These are phyloP conservation scores for Cerceris rybyensis DNA, from an alignment of 2,888 invertebrate genomes.

Conservation along the genomic window DNA sequence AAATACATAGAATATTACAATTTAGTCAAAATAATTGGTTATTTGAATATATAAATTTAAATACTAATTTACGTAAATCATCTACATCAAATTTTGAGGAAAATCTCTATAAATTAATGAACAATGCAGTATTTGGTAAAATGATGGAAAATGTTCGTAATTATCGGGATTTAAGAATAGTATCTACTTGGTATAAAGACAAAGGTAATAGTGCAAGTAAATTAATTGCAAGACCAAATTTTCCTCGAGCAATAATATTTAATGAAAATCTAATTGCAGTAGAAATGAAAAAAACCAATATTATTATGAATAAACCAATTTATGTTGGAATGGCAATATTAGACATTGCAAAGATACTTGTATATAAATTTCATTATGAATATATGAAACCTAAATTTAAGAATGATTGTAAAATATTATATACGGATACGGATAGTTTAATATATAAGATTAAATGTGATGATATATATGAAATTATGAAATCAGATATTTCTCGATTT, in stretches of 20 bases:
- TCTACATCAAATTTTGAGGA: no score
- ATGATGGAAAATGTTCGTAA: no score
- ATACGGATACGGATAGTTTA: conserved; percentile 59
- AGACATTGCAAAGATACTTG: conserved; percentile 69
- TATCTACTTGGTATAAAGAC: conserved; percentile 65
- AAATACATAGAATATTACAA: no score
- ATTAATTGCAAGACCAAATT: conserved; percentile 68
- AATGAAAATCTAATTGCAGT: conserved; percentile 65
- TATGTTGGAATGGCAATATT: conserved; percentile 69
- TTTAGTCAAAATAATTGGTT: no score
- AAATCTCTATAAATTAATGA: no score
- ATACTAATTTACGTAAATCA: no score
- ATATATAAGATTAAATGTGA: conserved; percentile 40
- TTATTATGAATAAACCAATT: conserved; percentile 70
- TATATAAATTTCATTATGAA: conserved; percentile 73
- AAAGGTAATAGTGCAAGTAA: conserved; percentile 63
- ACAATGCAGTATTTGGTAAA: no score
- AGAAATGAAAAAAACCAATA: conserved; percentile 44
- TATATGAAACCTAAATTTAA: conserved; percentile 52
- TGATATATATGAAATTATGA: conserved; percentile 44
- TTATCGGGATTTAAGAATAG: conserved; percentile 73
- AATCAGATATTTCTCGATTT: conserved; percentile 42
- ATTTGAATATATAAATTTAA: no score
- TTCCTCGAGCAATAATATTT: conserved; percentile 72
- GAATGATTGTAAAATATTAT: conserved; percentile 51